Evolutionary conservation across 2,888 invertebrate genomes (phyloP), one percentile per base, ranked within the genome.

Genomic region (Aporophyla lueneburgensis): DNA sequence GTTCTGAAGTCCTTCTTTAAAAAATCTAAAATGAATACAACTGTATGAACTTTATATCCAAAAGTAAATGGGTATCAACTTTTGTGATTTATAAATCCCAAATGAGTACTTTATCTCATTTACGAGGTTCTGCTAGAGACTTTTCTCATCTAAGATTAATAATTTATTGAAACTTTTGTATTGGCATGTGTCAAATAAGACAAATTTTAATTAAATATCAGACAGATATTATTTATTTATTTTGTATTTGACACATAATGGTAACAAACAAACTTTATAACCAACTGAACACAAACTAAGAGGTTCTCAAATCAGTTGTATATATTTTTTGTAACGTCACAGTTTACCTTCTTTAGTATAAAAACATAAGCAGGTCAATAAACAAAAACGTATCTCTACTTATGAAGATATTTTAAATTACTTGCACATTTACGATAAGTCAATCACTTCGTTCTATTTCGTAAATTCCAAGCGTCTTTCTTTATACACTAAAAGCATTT

Each of bases 41-140:
- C 54, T 33, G 56, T 27, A 51, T 16, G 63, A 81, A 73, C 27
- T 83, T 72, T 53, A 24, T 62, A 51, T 67, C 58, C 49, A 56
- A 65, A 71, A 71, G 66, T 73, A 81, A 81, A 73, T 54, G 40
- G 33, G 40, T 73, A 66, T 66, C 6, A 78, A 82, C 49, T 81
- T 77, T 85, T 70, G 58, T 74, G 82, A 83, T 82, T 77, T 67
- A 85, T 76, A 74, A 70, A 67, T 85, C 79, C 74, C 73, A 43
- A 21, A 61, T 62, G 76, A 81, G 49, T 54, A 66, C 71, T 83
- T 69, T 43, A 59, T 80, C 58, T 74, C 80, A 62, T 76, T 59
- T 69, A 63, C 46, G 56, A 68, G 43, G 33, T 43, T 56, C 21
- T 54, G 49, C 51, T 72, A 33, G n/a, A 63, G 33, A 14, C 21